Percentiles rank a stretch among this genome's conserved stretches.
Evolutionary conservation across 2,888 invertebrate species (phyloP).

Genomic region (Platycnemis pennipes): DNA sequence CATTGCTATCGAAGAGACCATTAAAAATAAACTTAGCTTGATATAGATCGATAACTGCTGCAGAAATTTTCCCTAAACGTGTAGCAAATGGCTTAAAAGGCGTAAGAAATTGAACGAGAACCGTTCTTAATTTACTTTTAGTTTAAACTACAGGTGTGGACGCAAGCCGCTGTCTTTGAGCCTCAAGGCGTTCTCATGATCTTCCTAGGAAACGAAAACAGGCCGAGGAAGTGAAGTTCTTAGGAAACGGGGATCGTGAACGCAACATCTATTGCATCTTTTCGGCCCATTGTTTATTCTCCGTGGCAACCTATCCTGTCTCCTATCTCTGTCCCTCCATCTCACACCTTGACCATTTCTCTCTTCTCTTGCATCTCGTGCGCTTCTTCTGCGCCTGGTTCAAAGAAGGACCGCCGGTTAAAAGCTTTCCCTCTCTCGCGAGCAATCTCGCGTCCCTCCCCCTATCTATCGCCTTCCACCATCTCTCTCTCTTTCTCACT

Average conservation of each 20-base stretch:
- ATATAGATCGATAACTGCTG: too few species aligned
- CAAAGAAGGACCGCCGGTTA: not conserved
- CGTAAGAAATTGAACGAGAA: too few species aligned
- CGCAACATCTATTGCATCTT: not conserved
- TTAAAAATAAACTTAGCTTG: too few species aligned
- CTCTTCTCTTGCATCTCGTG: not conserved
- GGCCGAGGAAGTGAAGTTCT: not conserved
- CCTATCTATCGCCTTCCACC: not conserved
- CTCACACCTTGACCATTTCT: not conserved
- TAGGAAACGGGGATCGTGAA: not conserved
- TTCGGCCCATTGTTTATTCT: not conserved
- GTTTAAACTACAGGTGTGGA: too few species aligned
- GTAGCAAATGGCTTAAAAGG: too few species aligned
- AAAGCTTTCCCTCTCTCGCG: slow-evolving; percentile 19
- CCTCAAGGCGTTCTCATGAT: not conserved
- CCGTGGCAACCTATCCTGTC: not conserved
- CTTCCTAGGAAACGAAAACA: not conserved
- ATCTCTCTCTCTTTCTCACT: not conserved
- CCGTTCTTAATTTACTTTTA: too few species aligned
- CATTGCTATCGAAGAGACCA: too few species aligned
- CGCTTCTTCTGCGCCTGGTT: not conserved
- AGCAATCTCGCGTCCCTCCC: not conserved
- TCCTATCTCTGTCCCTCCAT: not conserved
- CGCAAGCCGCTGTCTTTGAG: too few species aligned
- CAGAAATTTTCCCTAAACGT: too few species aligned